phyloP scores from a whole-genome alignment of 2,113 vertebrate genomes.

The Tapirus terrestris region DNA sequence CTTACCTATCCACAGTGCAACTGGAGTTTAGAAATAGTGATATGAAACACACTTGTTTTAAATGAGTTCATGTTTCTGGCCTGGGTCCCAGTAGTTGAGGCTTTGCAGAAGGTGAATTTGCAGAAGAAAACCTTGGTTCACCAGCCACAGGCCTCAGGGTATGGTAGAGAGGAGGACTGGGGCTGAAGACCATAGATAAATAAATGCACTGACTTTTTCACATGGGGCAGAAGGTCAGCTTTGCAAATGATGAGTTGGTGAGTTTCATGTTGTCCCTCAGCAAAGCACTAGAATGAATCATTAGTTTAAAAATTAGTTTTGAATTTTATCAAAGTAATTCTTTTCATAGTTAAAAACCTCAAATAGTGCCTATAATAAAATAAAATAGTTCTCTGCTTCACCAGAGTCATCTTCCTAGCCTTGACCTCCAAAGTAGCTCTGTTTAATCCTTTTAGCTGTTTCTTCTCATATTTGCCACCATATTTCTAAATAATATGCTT shows the following conservation, averaged over 20 bases:
- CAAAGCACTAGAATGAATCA: neutral
- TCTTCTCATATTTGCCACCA: neutral
- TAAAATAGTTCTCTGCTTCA: neutral
- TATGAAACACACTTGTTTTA: neutral
- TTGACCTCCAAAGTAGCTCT: neutral
- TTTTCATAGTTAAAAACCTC: constrained; percentile 32
- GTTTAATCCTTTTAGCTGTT: neutral
- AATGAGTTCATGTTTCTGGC: neutral
- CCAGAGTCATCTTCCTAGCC: neutral
- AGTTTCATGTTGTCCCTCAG: neutral
- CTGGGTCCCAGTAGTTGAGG: neutral
- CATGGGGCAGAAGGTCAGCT: neutral
- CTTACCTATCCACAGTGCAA: neutral
- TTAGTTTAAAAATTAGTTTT: constrained; percentile 1
- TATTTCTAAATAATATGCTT: neutral
- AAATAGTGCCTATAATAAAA: neutral
- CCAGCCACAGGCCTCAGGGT: neutral
- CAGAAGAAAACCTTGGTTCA: neutral
- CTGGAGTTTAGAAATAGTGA: neutral
- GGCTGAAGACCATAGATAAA: neutral
- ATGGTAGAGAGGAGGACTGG: neutral
- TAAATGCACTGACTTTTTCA: neutral
- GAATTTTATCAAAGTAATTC: constrained; percentile 40
- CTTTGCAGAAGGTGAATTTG: neutral
- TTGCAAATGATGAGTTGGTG: neutral